Evolutionary conservation across 2,888 invertebrate genomes (phyloP).

Genomic region (Nycteola revayana): DNA sequence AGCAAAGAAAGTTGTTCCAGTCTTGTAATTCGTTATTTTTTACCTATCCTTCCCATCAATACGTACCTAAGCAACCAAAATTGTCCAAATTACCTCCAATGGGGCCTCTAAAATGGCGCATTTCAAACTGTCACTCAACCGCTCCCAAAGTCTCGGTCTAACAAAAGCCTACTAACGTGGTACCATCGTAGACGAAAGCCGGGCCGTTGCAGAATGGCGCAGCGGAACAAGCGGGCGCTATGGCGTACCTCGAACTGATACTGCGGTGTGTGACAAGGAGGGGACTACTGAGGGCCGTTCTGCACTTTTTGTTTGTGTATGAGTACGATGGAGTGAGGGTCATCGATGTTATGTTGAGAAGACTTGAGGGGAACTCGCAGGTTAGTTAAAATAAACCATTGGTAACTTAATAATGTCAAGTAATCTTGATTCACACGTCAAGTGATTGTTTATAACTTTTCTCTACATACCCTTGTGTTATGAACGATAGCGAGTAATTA

Average conservation of each 20-base stretch:
- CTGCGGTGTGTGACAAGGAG: conserved; percentile 93
- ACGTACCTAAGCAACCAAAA: no score
- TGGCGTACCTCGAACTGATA: conserved; percentile 95
- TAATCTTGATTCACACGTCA: no score
- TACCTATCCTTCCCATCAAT: neutral
- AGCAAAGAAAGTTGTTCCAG: no score
- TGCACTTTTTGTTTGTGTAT: conserved; percentile 91
- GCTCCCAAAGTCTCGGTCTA: conserved; percentile 25
- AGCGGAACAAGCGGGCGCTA: conserved; percentile 95
- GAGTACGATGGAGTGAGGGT: conserved; percentile 93
- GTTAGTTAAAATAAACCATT: no score
- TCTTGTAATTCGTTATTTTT: no score
- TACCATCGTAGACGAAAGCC: conserved; percentile 66
- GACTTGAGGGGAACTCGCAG: conserved; percentile 89
- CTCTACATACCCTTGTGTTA: no score
- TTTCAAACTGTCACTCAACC: conserved; percentile 53
- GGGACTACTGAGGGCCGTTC: conserved; percentile 90
- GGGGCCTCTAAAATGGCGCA: no score
- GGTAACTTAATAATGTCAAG: no score
- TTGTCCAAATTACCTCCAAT: no score
- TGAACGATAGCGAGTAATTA: no score
- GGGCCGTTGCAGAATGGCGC: conserved; percentile 89
- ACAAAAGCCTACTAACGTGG: conserved; percentile 48
- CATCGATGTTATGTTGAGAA: conserved; percentile 90
- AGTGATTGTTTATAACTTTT: no score